Base-by-base conservation (phyloP, 2,888 invertebrate species). In the Syrista parreyssii region DNA sequence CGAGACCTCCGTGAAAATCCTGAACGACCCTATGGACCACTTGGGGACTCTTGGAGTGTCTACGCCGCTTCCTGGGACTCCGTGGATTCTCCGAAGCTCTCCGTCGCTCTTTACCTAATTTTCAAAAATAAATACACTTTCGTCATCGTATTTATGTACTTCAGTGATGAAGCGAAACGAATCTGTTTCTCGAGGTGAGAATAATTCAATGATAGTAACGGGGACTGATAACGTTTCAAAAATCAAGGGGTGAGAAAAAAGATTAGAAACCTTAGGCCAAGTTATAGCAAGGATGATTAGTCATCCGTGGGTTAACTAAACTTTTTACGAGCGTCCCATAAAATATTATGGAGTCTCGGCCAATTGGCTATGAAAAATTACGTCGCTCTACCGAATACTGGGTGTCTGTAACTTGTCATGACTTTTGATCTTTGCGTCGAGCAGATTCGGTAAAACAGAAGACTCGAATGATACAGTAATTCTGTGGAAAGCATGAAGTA, bases 41-140 rank as follows among this genome's bases (percentile, higher is more conserved):
- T 73, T 88, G 86, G 75, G 89, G 88, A 79, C 86, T 88, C 73
- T 83, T 88, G 40, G 89, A 90, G 82, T 90, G 86, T 78, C 86
- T 84, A 32, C 88, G 88, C 76, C 86, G 87, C 77, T 89, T 89
- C 73, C 84, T 84, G 55, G 87, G 86, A 82, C 87, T 89, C 76
- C 86, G 84, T 78, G 88, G 88, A 86, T 87, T 87, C 76, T 90
- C 90, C 69, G 88, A 89, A 69, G 85, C 86, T 84, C 88, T 87
- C 82, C 89, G 85, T 79, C 87, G 86, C 75, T 80, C 84, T 83
- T 86, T 91, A 68, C 86, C 90, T 88, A 40, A 40, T 55, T 40
- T 40, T 6, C 40, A 15, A 40, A 40, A 40, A 40, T 6, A 40
- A 40, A 15, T 4, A 40, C 1, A 40, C 15, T 15, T 40, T 40